Evolutionary conservation across 2,888 invertebrate species (phyloP).

Genomic region (Heliconius ismenius): DNA sequence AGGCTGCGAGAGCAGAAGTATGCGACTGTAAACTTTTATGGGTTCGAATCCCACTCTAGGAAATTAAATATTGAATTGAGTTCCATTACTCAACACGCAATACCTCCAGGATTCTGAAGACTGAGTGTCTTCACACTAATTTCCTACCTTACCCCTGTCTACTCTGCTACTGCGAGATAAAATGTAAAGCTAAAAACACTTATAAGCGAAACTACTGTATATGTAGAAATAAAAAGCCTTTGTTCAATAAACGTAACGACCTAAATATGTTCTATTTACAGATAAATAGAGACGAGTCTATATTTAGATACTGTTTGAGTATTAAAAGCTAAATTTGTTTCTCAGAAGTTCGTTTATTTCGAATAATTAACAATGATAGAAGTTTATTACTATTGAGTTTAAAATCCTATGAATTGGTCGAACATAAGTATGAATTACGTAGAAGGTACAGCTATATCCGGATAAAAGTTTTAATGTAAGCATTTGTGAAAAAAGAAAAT

Average conservation of each 20-base stretch:
- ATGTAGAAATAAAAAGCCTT: neutral
- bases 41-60: no score
- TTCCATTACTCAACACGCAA: no score
- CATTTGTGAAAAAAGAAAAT: no score
- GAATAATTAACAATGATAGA: neutral
- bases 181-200: neutral
- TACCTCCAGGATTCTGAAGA: no score
- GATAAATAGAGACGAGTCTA: neutral
- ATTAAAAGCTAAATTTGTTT: neutral
- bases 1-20: no score
- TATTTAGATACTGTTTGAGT: constrained; percentile 1
- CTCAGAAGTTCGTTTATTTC: neutral
- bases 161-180: neutral
- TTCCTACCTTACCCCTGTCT: neutral
- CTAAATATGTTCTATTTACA: neutral
- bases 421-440: neutral
- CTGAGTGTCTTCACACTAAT: neutral
- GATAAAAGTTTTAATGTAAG: no score
- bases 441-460: neutral
- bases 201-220: neutral
- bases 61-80: no score
- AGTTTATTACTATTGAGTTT: neutral
- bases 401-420: neutral
- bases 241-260: neutral
- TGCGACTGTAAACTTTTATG: no score